Evolutionary conservation across 2,888 invertebrate species (phyloP).

Genomic region (Vandiemenella viatica): DNA sequence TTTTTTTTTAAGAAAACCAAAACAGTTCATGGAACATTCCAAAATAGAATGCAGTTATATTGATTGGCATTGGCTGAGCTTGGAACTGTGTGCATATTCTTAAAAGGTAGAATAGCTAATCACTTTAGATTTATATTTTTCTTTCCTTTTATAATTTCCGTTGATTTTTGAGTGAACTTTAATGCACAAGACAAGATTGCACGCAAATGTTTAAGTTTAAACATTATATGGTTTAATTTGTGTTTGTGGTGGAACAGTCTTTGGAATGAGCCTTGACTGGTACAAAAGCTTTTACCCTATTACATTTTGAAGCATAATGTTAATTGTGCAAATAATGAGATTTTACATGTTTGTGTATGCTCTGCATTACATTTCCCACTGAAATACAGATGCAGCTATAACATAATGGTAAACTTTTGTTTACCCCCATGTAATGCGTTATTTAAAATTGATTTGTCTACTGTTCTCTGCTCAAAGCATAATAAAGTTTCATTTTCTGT

Average conservation of each 20-base stretch:
- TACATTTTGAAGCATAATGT: no score
- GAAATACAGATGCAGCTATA: no score
- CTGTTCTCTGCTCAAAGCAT: no score
- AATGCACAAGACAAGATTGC: background rate
- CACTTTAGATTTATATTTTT: background rate
- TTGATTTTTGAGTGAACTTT: background rate
- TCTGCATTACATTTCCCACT: no score
- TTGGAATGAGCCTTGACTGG: slow-evolving; percentile 7
- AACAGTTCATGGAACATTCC: no score
- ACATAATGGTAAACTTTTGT: no score
- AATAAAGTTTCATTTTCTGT: no score
- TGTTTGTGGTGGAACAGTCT: slow-evolving; percentile 13
- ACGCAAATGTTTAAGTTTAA: background rate
- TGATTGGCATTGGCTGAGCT: slow-evolving; percentile 1
- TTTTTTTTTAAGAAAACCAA: no score
- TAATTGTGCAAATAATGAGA: no score
- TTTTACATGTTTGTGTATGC: no score
- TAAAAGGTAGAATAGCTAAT: background rate
- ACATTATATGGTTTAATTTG: slow-evolving; percentile 2
- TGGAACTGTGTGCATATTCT: slow-evolving; percentile 1
- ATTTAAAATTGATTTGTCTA: no score
- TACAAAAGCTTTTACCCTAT: slow-evolving; percentile 4
- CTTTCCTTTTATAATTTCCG: background rate
- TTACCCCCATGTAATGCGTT: no score
- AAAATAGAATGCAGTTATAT: background rate